A percentile compares a stretch with the other conserved stretches of the same genome.
These are phyloP conservation scores for Drosophila atroscutellata DNA, from an alignment of 2,888 invertebrate genomes.

Conservation along the genomic window DNA sequence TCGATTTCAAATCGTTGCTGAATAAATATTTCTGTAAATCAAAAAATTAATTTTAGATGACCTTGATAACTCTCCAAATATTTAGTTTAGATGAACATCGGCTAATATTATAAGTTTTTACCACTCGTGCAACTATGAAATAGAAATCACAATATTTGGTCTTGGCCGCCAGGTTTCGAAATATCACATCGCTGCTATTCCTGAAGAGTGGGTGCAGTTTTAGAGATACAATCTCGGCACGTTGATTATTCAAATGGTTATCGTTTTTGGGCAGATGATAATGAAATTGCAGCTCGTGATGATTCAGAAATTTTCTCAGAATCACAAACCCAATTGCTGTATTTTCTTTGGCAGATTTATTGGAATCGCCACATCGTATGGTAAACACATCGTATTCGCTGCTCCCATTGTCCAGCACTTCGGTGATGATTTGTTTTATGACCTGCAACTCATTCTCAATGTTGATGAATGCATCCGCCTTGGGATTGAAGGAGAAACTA, in stretches of 20 bases:
- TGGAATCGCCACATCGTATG: slow-evolving; percentile 77
- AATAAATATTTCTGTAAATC: slow-evolving; percentile 34
- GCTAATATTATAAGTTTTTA: slow-evolving; percentile 8
- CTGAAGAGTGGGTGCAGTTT: slow-evolving; percentile 77
- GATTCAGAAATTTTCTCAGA: slow-evolving; percentile 50
- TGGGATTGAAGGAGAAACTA: slow-evolving; percentile 44
- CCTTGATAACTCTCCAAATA: neutral
- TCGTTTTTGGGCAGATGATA: slow-evolving; percentile 56
- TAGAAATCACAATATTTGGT: slow-evolving; percentile 69
- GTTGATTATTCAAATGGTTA: slow-evolving; percentile 30
- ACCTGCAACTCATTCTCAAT: slow-evolving; percentile 40
- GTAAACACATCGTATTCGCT: slow-evolving; percentile 65
- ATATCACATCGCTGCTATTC: slow-evolving; percentile 64
- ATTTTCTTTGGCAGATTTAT: slow-evolving; percentile 55
- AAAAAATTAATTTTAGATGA: neutral
- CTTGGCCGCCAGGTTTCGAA: slow-evolving; percentile 69
- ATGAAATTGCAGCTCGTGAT: slow-evolving; percentile 49
- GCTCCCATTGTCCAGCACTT: slow-evolving; percentile 62
- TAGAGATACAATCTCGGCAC: slow-evolving; percentile 71
- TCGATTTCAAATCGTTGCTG: slow-evolving; percentile 66
- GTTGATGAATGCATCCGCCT: slow-evolving; percentile 27
- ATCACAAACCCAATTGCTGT: slow-evolving; percentile 76
- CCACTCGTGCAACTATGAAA: slow-evolving; percentile 49
- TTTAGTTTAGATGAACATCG: neutral
- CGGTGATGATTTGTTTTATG: slow-evolving; percentile 58